Percentiles rank a stretch among this genome's conserved stretches.
Evolutionary conservation across 2,888 invertebrate species (phyloP).

Genomic region (Augochlorella aurata): DNA sequence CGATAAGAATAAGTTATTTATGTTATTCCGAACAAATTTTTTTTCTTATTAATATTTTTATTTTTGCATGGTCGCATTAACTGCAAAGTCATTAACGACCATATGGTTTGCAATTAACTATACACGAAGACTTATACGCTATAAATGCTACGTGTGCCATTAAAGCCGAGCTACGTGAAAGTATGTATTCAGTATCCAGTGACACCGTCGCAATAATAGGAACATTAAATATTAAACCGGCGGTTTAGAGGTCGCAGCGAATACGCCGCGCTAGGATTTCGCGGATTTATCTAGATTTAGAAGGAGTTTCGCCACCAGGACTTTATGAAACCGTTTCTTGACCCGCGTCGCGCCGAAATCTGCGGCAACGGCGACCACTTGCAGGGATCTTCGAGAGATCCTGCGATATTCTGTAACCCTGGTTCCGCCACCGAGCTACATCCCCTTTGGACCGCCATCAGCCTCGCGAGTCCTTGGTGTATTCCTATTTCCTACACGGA

Average conservation of each 20-base stretch:
- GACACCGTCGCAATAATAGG: background rate
- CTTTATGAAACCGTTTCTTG: slow-evolving; percentile 59
- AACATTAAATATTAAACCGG: background rate
- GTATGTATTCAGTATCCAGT: no score
- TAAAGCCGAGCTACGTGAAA: no score
- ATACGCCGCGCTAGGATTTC: background rate
- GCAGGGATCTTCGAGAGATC: slow-evolving; percentile 41
- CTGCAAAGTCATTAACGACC: no score
- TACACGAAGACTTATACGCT: no score
- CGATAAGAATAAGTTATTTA: no score
- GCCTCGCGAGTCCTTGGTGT: slow-evolving; percentile 41
- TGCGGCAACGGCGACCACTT: slow-evolving; percentile 19
- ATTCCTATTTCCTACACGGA: slow-evolving; percentile 43
- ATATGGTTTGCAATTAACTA: no score
- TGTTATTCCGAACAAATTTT: no score
- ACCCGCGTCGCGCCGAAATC: slow-evolving; percentile 14
- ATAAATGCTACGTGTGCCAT: no score
- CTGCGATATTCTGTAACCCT: slow-evolving; percentile 73
- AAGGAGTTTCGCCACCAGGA: slow-evolving; percentile 72
- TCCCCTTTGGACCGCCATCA: slow-evolving; percentile 79
- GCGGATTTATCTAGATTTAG: slow-evolving; percentile 74
- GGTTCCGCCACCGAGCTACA: slow-evolving; percentile 74
- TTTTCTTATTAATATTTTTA: no score
- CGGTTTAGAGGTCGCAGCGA: background rate
- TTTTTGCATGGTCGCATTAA: no score